Base-by-base conservation (phyloP, 2,113 vertebrate species). In the Chaenocephalus aceratus region DNA sequence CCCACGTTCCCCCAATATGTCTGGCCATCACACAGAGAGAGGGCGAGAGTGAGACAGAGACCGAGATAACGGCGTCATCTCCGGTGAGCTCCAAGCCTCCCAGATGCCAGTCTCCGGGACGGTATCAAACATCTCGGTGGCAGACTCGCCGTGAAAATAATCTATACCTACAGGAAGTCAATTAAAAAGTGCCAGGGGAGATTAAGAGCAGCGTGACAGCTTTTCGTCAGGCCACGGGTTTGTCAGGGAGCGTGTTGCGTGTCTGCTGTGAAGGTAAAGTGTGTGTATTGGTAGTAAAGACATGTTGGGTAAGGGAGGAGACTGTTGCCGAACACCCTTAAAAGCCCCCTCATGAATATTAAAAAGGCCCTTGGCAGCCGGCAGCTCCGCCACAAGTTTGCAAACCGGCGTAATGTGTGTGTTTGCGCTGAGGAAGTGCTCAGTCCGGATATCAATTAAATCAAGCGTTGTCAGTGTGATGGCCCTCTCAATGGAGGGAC, bases 131-230 rank as follows among this genome's bases (percentile, higher is more conserved):
- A 90, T 91, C 83, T 83, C 62, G 11, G 88, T 82, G 88, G 88
- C 78, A 96, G 90, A 96, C 95, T 96, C 95, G 87, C 93, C 94
- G 93, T 90, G 95, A 96, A 89, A 97, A 96, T 95, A 96, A 96
- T 96, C 96, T 95, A 95, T 94, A 97, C 96, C 96, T 96, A 95
- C 96, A 95, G 95, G 95, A 97, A 97, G 96, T 97, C 96, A 97
- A 97, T 97, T 97, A 97, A 96, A 96, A 95, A 93, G 94, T 96
- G 96, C 96, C 96, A 96, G 93, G 90, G 93, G 95, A 97, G 96
- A 97, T 97, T 96, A 97, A 97, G 95, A 96, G 95, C 93, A 95
- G 95, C 90, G 93, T 96, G 96, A 96, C 95, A 89, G 90, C 89
- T 87, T 88, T 88, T 88, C 81, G 72, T 91, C 88, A 87, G 92